phyloP scores from a whole-genome alignment of 2,797 vertebrate species.

The Mycteria americana region DNA sequence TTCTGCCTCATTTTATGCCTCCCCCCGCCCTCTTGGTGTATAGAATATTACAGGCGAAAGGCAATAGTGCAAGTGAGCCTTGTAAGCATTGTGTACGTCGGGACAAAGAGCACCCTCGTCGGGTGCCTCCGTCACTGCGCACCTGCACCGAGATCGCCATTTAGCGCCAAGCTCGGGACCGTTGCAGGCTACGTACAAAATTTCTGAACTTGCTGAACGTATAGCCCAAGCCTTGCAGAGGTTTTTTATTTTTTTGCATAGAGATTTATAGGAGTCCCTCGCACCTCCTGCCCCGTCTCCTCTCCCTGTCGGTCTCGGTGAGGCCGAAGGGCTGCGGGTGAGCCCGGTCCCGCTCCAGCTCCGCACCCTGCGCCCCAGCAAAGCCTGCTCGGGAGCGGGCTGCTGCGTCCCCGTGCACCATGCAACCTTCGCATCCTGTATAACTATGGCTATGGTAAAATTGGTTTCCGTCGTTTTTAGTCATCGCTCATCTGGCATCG shows the following conservation, averaged over 20 bases:
- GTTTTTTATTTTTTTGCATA: slow-evolving; percentile 44
- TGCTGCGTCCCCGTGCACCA: not conserved
- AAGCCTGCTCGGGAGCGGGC: not conserved
- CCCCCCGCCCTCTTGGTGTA: not conserved
- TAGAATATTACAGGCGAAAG: slow-evolving; percentile 33
- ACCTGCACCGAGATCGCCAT: not conserved
- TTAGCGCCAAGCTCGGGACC: not conserved
- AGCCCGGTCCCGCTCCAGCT: not conserved
- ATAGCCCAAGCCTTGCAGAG: slow-evolving; percentile 31
- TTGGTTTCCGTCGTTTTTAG: not conserved
- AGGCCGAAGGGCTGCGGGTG: not conserved
- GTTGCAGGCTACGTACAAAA: not conserved
- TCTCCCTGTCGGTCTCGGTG: not conserved
- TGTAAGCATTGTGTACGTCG: not conserved
- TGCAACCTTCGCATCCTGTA: not conserved
- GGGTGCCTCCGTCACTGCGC: not conserved
- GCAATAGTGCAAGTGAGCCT: slow-evolving; percentile 46
- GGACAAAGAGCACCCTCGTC: not conserved
- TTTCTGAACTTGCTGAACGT: not conserved
- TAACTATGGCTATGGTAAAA: slow-evolving; percentile 55
- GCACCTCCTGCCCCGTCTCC: not conserved
- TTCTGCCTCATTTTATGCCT: not conserved
- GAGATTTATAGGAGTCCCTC: slow-evolving; percentile 44
- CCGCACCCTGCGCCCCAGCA: not conserved
- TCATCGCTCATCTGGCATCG: not conserved